Base-by-base conservation (phyloP, 2,113 vertebrate species). In the Rhea americana region DNA sequence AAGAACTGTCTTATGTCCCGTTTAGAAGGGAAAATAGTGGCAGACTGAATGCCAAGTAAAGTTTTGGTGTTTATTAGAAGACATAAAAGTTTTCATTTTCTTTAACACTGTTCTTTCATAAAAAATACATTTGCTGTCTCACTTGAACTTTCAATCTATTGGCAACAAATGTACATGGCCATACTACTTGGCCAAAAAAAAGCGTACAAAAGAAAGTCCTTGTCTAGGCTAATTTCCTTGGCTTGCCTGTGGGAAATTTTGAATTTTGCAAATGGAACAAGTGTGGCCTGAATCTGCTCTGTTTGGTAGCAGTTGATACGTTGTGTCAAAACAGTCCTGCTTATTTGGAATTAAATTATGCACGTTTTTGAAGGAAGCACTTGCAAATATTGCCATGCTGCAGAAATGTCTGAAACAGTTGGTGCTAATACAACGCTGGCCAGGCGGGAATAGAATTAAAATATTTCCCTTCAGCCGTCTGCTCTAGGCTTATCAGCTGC, bases 261-360 rank as follows among this genome's bases (percentile, higher is more conserved):
- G 91, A 80, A 58, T 97, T 96, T 95, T 93, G 89, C 79, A 62
- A 92, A 71, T 91, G 91, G 95, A 94, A 88, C 77, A 83, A 93
- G 50, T 11, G 71, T 90, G 85, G 68, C 91, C 86, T 77, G 82
- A 92, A 82, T 91, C 93, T 70, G 41, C 89, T 96, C 26, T 95
- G 55, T 96, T 93, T 95, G 88, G 83, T 82, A 93, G 83, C 82
- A 75, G 89, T 55, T 93, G 92, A 90, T 95, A 90, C 73, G 58
- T 88, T 65, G 70, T 89, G 82, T 96, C 93, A 88, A 89, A 95
- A 95, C 70, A 79, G 78, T 84, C 90, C 77, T 77, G 80, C 7
- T 1, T 87, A 53, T 72, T 96, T 94, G 89, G 95, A 97, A 96
- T 77, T 61, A 82, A 91, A 91, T 94, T 25, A 58, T 81, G 78